Evolutionary conservation across 2,888 invertebrate genomes (phyloP).

Genomic region (Drosophila peninsularis): DNA sequence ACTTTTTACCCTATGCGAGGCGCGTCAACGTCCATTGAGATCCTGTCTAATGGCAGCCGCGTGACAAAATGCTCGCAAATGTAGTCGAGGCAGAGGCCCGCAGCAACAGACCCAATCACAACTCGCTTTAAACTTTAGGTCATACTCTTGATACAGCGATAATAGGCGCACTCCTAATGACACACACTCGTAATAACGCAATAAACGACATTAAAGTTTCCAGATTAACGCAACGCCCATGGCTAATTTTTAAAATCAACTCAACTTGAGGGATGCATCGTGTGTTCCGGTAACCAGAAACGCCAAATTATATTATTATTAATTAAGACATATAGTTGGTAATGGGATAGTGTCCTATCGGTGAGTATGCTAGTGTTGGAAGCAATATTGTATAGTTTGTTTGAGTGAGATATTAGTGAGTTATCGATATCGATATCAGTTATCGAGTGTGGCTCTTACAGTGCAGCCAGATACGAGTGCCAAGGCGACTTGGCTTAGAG

Average conservation of each 20-base stretch:
- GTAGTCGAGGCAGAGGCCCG: slow-evolving; percentile 10
- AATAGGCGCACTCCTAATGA: slow-evolving; percentile 38
- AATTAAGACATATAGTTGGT: too few relatives aligned
- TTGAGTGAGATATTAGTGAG: too few relatives aligned
- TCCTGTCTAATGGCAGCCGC: slow-evolving; percentile 55
- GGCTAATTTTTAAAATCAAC: slow-evolving; percentile 31
- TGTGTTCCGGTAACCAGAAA: slow-evolving; percentile 22
- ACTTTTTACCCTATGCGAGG: slow-evolving; percentile 55
- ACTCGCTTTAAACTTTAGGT: slow-evolving; percentile 28
- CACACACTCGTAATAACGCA: slow-evolving; percentile 24
- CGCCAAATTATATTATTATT: not conserved
- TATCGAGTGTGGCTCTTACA: too few relatives aligned
- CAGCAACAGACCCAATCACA: slow-evolving; percentile 39
- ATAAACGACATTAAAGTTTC: slow-evolving; percentile 25
- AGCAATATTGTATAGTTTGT: too few relatives aligned
- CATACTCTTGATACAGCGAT: slow-evolving; percentile 17
- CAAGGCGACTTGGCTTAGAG: too few relatives aligned
- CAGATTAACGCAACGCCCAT: slow-evolving; percentile 41
- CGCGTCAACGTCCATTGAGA: slow-evolving; percentile 62
- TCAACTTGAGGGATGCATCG: not conserved
- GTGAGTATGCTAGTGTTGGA: too few relatives aligned
- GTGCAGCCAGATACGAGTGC: too few relatives aligned
- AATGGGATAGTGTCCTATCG: too few relatives aligned
- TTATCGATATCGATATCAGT: too few relatives aligned
- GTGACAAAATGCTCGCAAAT: slow-evolving; percentile 58